phyloP scores from a whole-genome alignment of 1,140 invertebrate genomes.

The Drosophila tristis region DNA sequence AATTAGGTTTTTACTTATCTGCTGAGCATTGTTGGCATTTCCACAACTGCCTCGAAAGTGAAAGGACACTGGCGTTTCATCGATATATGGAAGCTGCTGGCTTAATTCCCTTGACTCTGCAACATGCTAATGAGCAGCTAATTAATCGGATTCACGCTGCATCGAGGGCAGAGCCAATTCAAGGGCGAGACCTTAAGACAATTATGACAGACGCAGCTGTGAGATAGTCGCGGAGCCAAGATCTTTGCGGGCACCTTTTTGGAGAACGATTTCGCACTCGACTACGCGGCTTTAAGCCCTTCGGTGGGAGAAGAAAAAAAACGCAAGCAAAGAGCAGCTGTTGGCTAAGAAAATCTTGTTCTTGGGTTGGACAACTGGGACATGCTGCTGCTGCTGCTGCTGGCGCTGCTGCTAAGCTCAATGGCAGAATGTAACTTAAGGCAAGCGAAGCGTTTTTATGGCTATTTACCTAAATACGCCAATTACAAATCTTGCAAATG shows the following conservation, averaged over 20 bases:
- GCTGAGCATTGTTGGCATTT: not conserved
- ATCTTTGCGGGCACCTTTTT: too few relatives aligned
- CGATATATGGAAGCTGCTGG: slow-evolving; percentile 2
- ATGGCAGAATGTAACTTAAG: slow-evolving; percentile 52
- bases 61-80: slow-evolving; percentile 47
- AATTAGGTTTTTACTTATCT: slow-evolving; percentile 22
- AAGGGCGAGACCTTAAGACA: slow-evolving; percentile 30
- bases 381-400: too few relatives aligned
- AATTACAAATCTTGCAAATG: slow-evolving; percentile 67
- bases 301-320: not conserved
- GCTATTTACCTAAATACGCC: slow-evolving; percentile 75
- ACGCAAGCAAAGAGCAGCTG: not conserved
- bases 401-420: slow-evolving; percentile 11
- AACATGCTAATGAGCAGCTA: slow-evolving; percentile 66
- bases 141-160: slow-evolving; percentile 63
- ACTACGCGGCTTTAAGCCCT: not conserved
- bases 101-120: slow-evolving; percentile 25
- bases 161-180: slow-evolving; percentile 29
- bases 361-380: slow-evolving; percentile 11
- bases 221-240: not conserved
- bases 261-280: not conserved
- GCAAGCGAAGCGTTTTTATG: slow-evolving; percentile 44
- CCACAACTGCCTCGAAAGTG: slow-evolving; percentile 53
- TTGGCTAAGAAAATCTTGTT: slow-evolving; percentile 10
- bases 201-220: slow-evolving; percentile 12